Percentiles rank a stretch among this genome's conserved stretches.
Evolutionary conservation across 2,113 vertebrate species (phyloP).

Genomic region (Engystomops pustulosus): DNA sequence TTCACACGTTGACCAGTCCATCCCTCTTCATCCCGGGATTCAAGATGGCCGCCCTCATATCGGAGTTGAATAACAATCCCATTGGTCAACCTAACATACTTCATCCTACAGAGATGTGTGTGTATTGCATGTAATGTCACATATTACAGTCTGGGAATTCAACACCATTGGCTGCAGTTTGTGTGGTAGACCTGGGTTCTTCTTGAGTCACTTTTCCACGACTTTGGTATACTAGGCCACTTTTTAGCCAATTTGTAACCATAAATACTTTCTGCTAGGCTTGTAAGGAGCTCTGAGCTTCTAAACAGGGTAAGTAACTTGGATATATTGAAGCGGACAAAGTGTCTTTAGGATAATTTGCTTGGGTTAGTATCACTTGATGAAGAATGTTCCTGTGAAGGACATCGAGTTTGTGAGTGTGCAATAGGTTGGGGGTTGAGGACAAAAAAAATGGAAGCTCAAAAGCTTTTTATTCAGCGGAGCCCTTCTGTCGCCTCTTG

Average conservation of each 20-base stretch:
- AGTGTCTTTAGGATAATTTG: slow-evolving; percentile 3
- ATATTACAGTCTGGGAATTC: not conserved
- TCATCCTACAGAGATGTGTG: not conserved
- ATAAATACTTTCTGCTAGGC: not conserved
- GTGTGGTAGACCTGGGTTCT: not conserved
- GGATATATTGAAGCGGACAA: slow-evolving; percentile 6
- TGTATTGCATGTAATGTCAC: not conserved
- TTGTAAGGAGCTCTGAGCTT: not conserved
- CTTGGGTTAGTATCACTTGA: slow-evolving; percentile 38
- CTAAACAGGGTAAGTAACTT: not conserved
- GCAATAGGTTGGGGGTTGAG: slow-evolving; percentile 4
- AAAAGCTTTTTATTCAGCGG: slow-evolving; percentile 69
- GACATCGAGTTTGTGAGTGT: slow-evolving; percentile 29
- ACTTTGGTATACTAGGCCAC: slow-evolving; percentile 5
- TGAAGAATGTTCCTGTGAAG: slow-evolving; percentile 33
- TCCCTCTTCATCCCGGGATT: not conserved
- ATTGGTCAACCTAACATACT: not conserved
- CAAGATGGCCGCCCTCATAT: not conserved
- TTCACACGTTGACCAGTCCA: not conserved
- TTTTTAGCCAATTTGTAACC: not conserved
- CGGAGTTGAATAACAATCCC: too few relatives aligned
- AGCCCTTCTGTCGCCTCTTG: slow-evolving; percentile 89
- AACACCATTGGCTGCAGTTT: not conserved
- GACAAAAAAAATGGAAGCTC: not conserved
- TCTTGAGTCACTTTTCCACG: not conserved